A percentile compares a stretch with the other conserved stretches of the same genome.
phyloP scores from a whole-genome alignment of 2,113 vertebrate species.

The Tetrao urogallus region DNA sequence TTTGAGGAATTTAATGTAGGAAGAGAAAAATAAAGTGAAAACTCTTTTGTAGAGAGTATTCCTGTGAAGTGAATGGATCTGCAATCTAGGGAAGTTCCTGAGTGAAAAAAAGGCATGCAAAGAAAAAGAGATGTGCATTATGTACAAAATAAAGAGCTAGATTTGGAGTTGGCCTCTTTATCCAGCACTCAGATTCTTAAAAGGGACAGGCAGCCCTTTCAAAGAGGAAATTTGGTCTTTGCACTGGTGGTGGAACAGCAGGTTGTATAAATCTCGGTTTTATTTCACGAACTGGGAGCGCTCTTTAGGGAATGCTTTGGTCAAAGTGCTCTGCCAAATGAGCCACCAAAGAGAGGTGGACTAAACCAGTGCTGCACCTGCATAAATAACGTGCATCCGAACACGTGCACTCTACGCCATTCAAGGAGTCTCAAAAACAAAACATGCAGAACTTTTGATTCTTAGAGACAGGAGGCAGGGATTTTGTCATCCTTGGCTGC shows the following conservation, averaged over 20 bases:
- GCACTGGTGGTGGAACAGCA: background rate
- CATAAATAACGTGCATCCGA: accelerated
- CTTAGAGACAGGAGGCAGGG: accelerated
- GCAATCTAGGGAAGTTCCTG: background rate
- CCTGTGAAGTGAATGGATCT: background rate
- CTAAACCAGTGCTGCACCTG: accelerated
- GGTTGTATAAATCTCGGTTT: background rate
- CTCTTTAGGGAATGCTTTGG: background rate
- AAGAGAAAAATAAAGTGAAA: background rate
- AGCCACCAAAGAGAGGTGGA: background rate
- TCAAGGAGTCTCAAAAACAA: background rate
- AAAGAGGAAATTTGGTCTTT: background rate
- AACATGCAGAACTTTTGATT: background rate
- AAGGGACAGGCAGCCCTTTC: background rate
- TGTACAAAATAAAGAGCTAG: background rate
- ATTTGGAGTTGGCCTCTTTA: background rate
- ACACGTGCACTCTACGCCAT: background rate
- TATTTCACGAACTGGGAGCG: background rate
- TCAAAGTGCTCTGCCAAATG: background rate
- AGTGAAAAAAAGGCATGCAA: background rate
- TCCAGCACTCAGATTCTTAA: background rate
- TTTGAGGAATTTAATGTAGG: background rate
- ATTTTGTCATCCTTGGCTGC: background rate
- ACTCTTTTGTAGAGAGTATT: background rate
- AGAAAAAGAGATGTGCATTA: background rate